These are phyloP conservation scores for Cyanoliseus patagonus DNA, from an alignment of 2,113 vertebrate genomes.

Conservation along the genomic window DNA sequence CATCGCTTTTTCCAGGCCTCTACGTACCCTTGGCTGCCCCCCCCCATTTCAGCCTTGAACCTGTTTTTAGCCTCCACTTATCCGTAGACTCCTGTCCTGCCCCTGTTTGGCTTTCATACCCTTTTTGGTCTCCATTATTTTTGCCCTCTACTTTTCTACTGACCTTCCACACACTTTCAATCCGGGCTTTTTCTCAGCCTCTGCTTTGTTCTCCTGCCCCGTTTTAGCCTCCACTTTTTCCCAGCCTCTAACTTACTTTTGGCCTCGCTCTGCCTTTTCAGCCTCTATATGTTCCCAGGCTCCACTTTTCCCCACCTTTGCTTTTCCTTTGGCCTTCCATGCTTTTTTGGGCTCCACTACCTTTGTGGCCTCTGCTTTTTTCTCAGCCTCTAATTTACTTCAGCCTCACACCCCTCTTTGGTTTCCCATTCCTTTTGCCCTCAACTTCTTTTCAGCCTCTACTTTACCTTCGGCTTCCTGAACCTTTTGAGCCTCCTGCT, in stretches of 20 bases:
- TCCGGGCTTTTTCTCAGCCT: neutral
- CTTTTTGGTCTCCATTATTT: neutral
- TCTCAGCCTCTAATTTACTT: neutral
- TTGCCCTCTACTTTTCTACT: neutral
- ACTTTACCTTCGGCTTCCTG: neutral
- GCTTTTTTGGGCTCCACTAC: neutral
- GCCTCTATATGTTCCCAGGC: neutral
- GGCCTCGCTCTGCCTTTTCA: neutral
- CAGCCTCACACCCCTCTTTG: neutral
- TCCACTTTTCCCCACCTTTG: neutral
- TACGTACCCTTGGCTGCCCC: neutral
- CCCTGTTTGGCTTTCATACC: neutral
- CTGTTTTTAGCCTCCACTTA: neutral
- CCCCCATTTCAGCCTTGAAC: no score
- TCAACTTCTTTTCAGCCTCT: neutral
- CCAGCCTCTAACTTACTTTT: no score
- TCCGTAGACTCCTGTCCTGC: neutral
- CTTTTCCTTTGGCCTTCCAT: neutral
- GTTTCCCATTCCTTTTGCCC: neutral
- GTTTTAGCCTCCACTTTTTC: neutral
- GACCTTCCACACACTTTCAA: neutral
- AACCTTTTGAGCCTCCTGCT: neutral
- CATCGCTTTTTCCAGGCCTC: neutral
- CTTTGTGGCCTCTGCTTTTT: neutral
- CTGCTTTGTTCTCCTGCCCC: neutral